phyloP scores from a whole-genome alignment of 2,113 vertebrate genomes.

The Picathartes gymnocephalus region DNA sequence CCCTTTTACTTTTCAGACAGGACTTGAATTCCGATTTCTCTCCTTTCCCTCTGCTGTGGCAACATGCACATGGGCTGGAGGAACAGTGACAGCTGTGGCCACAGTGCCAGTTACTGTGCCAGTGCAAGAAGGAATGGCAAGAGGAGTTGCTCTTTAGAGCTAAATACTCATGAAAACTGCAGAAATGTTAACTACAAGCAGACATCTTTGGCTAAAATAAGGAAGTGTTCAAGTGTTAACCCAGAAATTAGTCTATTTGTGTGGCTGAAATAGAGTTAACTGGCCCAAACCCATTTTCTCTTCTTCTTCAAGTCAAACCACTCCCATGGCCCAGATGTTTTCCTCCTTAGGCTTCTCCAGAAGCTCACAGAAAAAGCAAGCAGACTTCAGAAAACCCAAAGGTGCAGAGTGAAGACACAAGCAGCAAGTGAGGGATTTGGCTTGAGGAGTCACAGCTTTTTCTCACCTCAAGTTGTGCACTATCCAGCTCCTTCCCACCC shows the following conservation, averaged over 20 bases:
- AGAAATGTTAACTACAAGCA: background rate
- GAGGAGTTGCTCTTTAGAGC: background rate
- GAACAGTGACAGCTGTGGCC: background rate
- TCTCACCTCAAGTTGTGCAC: background rate
- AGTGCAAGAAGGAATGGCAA: background rate
- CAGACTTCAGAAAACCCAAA: background rate
- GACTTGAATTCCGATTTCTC: conserved; percentile 72
- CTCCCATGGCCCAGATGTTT: background rate
- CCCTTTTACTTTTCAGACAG: conserved; percentile 81
- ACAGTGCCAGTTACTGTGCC: fast-evolving
- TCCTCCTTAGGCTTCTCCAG: background rate
- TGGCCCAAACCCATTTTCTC: background rate
- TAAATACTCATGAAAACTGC: background rate
- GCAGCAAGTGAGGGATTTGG: background rate
- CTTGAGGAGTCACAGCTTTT: background rate
- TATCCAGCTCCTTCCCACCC: fast-evolving
- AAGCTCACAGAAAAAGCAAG: background rate
- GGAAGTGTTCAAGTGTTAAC: background rate
- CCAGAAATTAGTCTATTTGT: background rate
- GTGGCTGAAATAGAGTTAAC: background rate
- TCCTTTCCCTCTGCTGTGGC: conserved; percentile 26
- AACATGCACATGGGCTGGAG: background rate
- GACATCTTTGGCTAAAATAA: background rate
- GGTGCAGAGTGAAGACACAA: background rate
- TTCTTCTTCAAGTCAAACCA: background rate